phyloP scores from a whole-genome alignment of 2,888 invertebrate species.

The Ormyrus pomaceus region DNA sequence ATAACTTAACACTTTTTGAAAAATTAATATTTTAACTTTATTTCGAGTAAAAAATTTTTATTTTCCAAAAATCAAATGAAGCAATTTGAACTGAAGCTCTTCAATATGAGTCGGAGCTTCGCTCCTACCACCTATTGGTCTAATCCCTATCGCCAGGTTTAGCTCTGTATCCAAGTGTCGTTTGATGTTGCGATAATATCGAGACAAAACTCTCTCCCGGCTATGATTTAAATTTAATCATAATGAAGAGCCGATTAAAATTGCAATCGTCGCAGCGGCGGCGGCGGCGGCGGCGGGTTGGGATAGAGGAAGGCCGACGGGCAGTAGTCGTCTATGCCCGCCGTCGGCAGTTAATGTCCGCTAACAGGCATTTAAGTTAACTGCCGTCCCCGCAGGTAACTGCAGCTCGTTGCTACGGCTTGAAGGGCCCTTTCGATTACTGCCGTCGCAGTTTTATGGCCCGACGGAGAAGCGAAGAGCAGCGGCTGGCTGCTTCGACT shows the following conservation, averaged over 20 bases:
- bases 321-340: too few relatives aligned
- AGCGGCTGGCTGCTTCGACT: background rate
- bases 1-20: too few relatives aligned
- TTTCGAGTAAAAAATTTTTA: too few relatives aligned
- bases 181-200: constrained; percentile 9
- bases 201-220: background rate
- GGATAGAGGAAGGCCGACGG: constrained; percentile 5
- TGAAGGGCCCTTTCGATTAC: constrained; percentile 75
- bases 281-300: constrained; percentile 56
- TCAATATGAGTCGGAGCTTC: background rate
- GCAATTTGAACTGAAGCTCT: too few relatives aligned
- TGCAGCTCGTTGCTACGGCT: constrained; percentile 73
- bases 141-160: too few relatives aligned
- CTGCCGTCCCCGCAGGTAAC: constrained; percentile 70
- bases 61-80: too few relatives aligned
- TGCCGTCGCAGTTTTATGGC: constrained; percentile 70
- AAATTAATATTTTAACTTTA: too few relatives aligned
- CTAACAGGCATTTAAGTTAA: constrained; percentile 76
- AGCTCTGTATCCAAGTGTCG: too few relatives aligned
- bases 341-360: constrained; percentile 71
- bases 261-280: constrained; percentile 69
- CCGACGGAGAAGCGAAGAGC: constrained; percentile 56
- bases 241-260: constrained; percentile 75
- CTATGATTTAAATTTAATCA: constrained; percentile 73
- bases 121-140: background rate